A percentile compares a stretch with the other conserved stretches of the same genome.
Conservation (phyloP, 2,888 invertebrate species). For the Ectemnius cavifrons region DNA sequence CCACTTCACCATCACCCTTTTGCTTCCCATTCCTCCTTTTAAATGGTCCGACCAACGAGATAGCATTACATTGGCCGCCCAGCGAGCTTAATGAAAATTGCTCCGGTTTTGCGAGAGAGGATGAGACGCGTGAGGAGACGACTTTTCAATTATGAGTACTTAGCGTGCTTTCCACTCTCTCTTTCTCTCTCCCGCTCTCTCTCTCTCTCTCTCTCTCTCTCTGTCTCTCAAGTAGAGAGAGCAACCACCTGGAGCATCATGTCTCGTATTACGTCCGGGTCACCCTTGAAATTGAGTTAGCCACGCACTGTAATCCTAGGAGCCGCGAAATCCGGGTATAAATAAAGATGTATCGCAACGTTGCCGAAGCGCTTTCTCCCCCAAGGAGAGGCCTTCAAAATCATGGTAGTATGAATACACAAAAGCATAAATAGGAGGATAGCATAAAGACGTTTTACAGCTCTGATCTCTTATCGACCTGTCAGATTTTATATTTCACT, state of each 20-base stretch:
- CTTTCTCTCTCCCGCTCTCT: too few species aligned
- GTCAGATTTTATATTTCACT: neutral
- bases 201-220: too few species aligned
- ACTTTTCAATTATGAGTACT: constrained; percentile 52
- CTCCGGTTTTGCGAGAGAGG: constrained; percentile 35
- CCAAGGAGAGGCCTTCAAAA: neutral
- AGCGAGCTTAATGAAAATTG: constrained; percentile 44
- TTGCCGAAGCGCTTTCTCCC: neutral
- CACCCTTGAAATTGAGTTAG: neutral
- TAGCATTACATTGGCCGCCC: constrained; percentile 12
- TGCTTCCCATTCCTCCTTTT: constrained; percentile 4
- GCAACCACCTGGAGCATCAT: too few species aligned
- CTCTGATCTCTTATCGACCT: neutral
- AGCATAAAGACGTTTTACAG: neutral
- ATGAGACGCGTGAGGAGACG: constrained; percentile 41
- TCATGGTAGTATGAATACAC: neutral
- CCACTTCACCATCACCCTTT: constrained; percentile 5
- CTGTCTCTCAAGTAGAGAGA: too few species aligned
- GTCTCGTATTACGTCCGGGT: neutral
- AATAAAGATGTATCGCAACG: constrained; percentile 1
- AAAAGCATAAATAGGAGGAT: neutral
- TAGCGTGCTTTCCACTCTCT: constrained; percentile 6
- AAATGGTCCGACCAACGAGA: constrained; percentile 25
- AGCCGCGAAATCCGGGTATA: neutral
- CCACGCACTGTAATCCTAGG: neutral